Base-by-base conservation (phyloP, 2,888 invertebrate species). In the Callimorpha dominula region DNA sequence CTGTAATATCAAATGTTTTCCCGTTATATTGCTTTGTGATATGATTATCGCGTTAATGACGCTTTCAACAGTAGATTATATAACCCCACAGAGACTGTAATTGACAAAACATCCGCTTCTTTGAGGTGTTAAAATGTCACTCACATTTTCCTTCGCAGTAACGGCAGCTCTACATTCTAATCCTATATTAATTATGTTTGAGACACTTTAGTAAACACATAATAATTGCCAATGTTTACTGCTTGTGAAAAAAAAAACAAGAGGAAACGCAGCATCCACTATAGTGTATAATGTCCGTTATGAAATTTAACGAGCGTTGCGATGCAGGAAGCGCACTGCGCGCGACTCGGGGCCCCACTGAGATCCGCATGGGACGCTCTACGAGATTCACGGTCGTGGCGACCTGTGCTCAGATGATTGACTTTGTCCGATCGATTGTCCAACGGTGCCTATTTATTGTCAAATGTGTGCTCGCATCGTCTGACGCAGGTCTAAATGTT, bases 361-460 rank as follows among this genome's bases (percentile, higher is more conserved):
- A 89, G 85, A 83, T 79, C 85, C 78, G 85, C 82, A 87, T 90
- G 89, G 91, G 91, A 89, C 86, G 88, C 86, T 84, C 78, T 72
- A 79, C 76, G 87, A 89, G 89, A 93, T 94, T 95, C 95, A 95
- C 95, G 95, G 95, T 94, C 95, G 93, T 89, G 78, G 87, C 92
- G 93, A 93, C 92, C 93, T 91, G 91, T 86, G 89, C 89, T 88
- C 91, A 90, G 88, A 93, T 93, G 94, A 95, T 94, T 93, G 91
- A 94, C 92, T 94, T 88, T 92, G 92, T 91, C 94, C 94, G 94
- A 94, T 94, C 93, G 95, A 94, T 93, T 91, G 90, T 90, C 83
- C 78, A 86, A 87, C 89, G 87, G 89, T 88, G 88, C 89, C 91
- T 90, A 92, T 92, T 90, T 89, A 91, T 92, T 91, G 88, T 90